These are phyloP conservation scores for Stercorarius parasiticus DNA, from an alignment of 2,113 vertebrate species.

Conservation along the genomic window DNA sequence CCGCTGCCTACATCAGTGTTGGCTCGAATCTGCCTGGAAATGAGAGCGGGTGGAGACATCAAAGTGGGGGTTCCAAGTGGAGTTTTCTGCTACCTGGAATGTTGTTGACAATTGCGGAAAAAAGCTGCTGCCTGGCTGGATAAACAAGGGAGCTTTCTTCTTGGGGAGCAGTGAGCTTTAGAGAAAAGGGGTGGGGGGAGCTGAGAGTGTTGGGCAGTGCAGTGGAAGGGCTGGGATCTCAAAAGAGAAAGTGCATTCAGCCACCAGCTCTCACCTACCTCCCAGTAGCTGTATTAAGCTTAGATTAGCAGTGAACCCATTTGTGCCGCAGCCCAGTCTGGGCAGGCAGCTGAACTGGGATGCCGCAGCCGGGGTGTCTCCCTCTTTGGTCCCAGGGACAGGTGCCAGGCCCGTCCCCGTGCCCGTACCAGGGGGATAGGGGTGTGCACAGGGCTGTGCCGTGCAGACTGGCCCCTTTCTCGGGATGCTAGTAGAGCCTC, in stretches of 20 bases:
- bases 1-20: not conserved
- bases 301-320: not conserved
- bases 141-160: not conserved
- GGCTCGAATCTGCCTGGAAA: not conserved
- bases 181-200: not conserved
- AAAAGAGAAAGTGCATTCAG: not conserved
- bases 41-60: not conserved
- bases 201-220: not conserved
- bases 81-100: not conserved
- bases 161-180: not conserved
- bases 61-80: not conserved
- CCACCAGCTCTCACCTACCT: not conserved
- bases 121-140: not conserved
- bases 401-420: not conserved
- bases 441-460: not conserved
- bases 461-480: not conserved
- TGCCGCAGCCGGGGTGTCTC: not conserved
- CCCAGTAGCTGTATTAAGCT: not conserved
- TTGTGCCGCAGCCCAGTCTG: not conserved
- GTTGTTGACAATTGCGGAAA: not conserved
- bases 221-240: not conserved
- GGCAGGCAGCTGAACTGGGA: not conserved
- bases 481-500: not conserved
- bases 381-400: not conserved
- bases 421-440: fast-evolving